Percentiles rank a stretch among this genome's conserved stretches.
Conservation (phyloP, 1,140 invertebrate genomes). For the Drosophila rufa region DNA sequence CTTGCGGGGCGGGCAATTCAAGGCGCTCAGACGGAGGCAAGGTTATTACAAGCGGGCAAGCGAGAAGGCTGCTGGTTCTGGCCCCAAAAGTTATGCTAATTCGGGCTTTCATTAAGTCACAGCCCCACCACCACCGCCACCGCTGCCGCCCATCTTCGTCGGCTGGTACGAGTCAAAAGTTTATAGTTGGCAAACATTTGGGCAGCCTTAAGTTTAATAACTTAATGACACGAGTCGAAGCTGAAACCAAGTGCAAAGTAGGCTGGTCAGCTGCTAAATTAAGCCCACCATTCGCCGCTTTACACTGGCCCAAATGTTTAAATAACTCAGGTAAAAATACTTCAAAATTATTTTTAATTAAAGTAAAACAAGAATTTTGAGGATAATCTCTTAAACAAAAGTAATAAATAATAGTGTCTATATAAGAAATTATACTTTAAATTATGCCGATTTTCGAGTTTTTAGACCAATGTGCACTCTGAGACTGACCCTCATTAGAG, state of each 20-base stretch:
- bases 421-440: not conserved
- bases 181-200: constrained; percentile 77
- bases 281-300: constrained; percentile 39
- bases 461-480: constrained; percentile 10
- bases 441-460: not conserved
- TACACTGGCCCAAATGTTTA: not conserved
- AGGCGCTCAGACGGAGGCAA: constrained; percentile 31
- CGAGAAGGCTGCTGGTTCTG: constrained; percentile 13
- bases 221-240: constrained; percentile 74
- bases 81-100: constrained; percentile 74
- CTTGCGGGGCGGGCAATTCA: constrained; percentile 51
- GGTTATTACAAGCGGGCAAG: constrained; percentile 31
- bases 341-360: not conserved
- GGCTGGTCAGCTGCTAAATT: constrained; percentile 81
- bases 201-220: constrained; percentile 73
- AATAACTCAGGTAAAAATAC: not conserved
- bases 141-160: constrained; percentile 19
- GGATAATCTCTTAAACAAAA: not conserved
- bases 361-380: not conserved
- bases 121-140: constrained; percentile 1
- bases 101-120: constrained; percentile 78
- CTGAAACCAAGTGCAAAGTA: constrained; percentile 66
- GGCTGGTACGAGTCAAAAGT: constrained; percentile 62
- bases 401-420: not conserved
- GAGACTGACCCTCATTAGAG: constrained; percentile 73